Base-by-base conservation (phyloP, 1,140 invertebrate species). In the Drosophila athabasca region DNA sequence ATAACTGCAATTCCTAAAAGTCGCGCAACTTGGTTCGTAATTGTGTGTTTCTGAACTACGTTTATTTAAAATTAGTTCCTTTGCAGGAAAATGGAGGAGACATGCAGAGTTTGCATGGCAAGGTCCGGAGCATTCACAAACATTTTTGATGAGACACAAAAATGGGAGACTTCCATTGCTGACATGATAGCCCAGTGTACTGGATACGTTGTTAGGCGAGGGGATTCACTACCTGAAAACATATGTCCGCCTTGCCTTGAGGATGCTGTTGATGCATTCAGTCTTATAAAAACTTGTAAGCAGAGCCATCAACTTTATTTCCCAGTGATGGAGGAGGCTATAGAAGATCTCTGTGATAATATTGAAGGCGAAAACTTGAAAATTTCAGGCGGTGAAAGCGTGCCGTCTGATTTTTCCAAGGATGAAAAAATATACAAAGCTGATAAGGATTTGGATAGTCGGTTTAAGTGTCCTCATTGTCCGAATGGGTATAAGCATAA, bases 151-250 rank as follows among this genome's bases (percentile, higher is more conserved):
- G 44, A 9, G 8, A 7, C 26, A 7, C 15, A 49, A 5, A n/a
- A 11, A 1, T 22, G 15, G 7, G 26, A 1, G 11, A 1, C 3
- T 48, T 9, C 3, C 11, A 48, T 59, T 19, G 44, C 17, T 3
- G 55, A 59, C n/a, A 9, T 48, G 26, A n/a, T 31, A 19, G 17
- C 11, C 6, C 43, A 48, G 8, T 48, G 49, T n/a, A 51, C 44
- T 8, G 24, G 26, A n/a, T 48, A 7, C 8, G 9, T 2, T 2
- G 24, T 58, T 31, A 29, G 7, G 19, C 17, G 26, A 48, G 55
- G 44, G 1, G 43, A 58, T n/a, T 29, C 13, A 13, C 26, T 22
- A 3, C 45, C 46, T 1, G 26, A 59, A 51, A 52, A 24, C 7
- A 52, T 59, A 1, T 59, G 45, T 13, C 0, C 7, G 4, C 17